A percentile compares a stretch with the other conserved stretches of the same genome.
Evolutionary conservation across 2,888 invertebrate species (phyloP).

Genomic region (Lepidocyrtoides sp.): DNA sequence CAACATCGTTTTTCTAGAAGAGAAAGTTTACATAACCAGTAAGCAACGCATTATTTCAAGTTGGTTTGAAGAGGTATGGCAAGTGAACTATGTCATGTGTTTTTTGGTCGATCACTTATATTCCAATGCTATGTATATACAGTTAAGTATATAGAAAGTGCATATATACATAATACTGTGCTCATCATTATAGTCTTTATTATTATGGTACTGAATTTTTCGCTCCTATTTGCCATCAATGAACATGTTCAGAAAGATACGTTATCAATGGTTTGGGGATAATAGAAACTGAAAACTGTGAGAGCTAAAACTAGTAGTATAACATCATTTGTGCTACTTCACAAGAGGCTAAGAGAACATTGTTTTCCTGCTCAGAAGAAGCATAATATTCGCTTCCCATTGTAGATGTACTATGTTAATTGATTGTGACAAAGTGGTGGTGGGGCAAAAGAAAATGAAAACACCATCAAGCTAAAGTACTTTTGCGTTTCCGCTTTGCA

Average conservation of each 20-base stretch:
- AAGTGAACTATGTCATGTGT: no score
- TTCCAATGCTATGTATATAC: no score
- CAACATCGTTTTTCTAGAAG: not conserved
- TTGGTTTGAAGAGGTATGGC: not conserved
- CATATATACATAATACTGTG: not conserved
- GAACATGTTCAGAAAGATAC: not conserved
- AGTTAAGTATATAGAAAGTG: not conserved
- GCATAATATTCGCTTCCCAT: not conserved
- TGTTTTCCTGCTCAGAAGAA: slow-evolving; percentile 9
- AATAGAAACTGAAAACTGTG: slow-evolving; percentile 27
- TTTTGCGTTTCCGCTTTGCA: not conserved
- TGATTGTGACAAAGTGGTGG: slow-evolving; percentile 65
- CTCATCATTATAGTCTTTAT: not conserved
- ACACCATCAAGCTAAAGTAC: not conserved
- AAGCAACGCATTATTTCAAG: slow-evolving; percentile 45
- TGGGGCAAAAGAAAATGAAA: slow-evolving; percentile 17
- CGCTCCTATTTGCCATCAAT: not conserved
- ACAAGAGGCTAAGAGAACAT: not conserved
- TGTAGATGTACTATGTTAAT: slow-evolving; percentile 43
- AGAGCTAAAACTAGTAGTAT: slow-evolving; percentile 16
- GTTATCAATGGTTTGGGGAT: not conserved
- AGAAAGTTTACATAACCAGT: slow-evolving; percentile 42
- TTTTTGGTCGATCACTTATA: no score
- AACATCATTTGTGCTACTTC: not conserved
- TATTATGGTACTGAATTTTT: not conserved